Evolutionary conservation across 2,888 invertebrate species (phyloP).

Genomic region (Lochmaea crataegi): DNA sequence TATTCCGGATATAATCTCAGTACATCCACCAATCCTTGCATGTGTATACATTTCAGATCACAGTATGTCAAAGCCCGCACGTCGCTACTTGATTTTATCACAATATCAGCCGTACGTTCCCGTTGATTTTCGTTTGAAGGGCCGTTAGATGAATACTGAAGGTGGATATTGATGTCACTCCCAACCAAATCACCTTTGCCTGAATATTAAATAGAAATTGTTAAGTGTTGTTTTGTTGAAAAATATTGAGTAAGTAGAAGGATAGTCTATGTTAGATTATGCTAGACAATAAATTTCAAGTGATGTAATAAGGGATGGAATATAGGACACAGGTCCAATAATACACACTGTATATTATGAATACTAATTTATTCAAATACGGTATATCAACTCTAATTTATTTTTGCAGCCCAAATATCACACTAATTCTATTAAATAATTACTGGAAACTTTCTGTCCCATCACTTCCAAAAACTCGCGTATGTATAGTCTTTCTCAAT

Average conservation of each 20-base stretch:
- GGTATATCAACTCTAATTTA: no score
- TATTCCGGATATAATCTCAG: slow-evolving; percentile 90
- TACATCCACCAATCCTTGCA: slow-evolving; percentile 90
- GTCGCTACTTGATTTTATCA: slow-evolving; percentile 94
- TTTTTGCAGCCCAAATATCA: no score
- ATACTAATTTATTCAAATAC: no score
- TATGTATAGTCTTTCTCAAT: no score
- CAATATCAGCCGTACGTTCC: slow-evolving; percentile 72
- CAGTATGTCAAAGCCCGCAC: slow-evolving; percentile 95
- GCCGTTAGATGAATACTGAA: slow-evolving; percentile 71
- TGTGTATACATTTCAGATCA: slow-evolving; percentile 93
- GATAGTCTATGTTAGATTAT: no score
- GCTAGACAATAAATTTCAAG: no score
- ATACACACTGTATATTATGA: no score
- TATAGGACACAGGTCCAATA: no score
- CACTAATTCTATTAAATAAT: no score
- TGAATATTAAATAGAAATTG: slow-evolving; percentile 59
- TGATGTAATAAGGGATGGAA: no score
- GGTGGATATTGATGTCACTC: slow-evolving; percentile 87
- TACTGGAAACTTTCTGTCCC: no score
- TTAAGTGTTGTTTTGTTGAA: not conserved
- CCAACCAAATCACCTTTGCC: slow-evolving; percentile 97
- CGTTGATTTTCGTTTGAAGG: slow-evolving; percentile 52
- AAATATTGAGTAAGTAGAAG: not conserved
- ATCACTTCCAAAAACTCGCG: no score